Evolutionary conservation across 2,113 vertebrate species (phyloP).

Genomic region (pig (Sus scrofa)): T2T-Sscrofa CM000814.6:35093001-35093500

Average conservation of each 20-base stretch:
- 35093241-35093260: too few relatives aligned
- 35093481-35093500: neutral
- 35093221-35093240: neutral
- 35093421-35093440: neutral
- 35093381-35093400: neutral
- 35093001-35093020: neutral
- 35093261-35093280: neutral
- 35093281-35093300: neutral
- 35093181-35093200: neutral
- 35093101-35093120: neutral
- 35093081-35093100: neutral
- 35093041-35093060: neutral
- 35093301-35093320: neutral
- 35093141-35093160: neutral
- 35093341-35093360: neutral
- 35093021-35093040: neutral
- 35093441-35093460: too few relatives aligned
- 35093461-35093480: neutral
- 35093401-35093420: neutral
- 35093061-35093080: rapidly evolving
- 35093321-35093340: neutral
- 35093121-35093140: neutral
- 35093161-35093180: neutral
- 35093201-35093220: rapidly evolving
- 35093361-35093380: neutral